A percentile compares a stretch with the other conserved stretches of the same genome.
Evolutionary conservation across 2,797 vertebrate genomes (phyloP).

Genomic region (Hyperoplus immaculatus): DNA sequence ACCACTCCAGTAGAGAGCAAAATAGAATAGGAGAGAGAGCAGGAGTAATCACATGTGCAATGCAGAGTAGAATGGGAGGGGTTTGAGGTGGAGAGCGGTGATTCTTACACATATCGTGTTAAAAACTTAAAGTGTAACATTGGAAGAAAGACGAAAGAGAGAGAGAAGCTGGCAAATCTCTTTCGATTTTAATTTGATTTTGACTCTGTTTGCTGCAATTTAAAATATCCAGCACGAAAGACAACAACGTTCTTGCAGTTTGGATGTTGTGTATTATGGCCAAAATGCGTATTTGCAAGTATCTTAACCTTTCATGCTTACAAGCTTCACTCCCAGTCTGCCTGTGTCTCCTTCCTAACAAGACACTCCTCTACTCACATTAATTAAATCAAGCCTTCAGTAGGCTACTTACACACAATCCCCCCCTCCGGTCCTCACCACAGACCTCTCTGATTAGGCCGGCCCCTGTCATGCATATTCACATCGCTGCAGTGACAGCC

Average conservation of each 20-base stretch:
- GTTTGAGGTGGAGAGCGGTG: conserved; percentile 17
- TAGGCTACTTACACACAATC: conserved; percentile 88
- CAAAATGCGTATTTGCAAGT: conserved; percentile 86
- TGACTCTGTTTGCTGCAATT: conserved; percentile 78
- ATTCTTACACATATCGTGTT: conserved; percentile 53
- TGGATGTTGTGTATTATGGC: conserved; percentile 87
- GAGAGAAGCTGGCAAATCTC: conserved; percentile 75
- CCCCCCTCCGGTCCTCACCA: conserved; percentile 83
- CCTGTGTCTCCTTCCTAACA: conserved; percentile 89
- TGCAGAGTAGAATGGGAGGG: conserved; percentile 10
- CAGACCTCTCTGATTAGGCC: conserved; percentile 94
- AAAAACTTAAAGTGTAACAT: not conserved
- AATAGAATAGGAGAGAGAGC: conserved; percentile 49
- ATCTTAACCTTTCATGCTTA: conserved; percentile 34
- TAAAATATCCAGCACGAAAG: conserved; percentile 73
- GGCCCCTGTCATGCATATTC: conserved; percentile 96
- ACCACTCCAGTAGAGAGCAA: conserved; percentile 72
- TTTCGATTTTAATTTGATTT: conserved; percentile 84
- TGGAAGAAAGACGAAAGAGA: not conserved
- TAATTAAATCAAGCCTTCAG: conserved; percentile 99
- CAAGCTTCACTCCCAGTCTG: conserved; percentile 56
- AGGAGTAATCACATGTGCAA: conserved; percentile 58
- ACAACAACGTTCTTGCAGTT: conserved; percentile 80
- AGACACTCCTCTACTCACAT: conserved; percentile 94
- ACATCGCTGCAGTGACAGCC: conserved; percentile 93